Conservation (phyloP, 2,888 invertebrate genomes). For the Cataglyphis albicans region DNA sequence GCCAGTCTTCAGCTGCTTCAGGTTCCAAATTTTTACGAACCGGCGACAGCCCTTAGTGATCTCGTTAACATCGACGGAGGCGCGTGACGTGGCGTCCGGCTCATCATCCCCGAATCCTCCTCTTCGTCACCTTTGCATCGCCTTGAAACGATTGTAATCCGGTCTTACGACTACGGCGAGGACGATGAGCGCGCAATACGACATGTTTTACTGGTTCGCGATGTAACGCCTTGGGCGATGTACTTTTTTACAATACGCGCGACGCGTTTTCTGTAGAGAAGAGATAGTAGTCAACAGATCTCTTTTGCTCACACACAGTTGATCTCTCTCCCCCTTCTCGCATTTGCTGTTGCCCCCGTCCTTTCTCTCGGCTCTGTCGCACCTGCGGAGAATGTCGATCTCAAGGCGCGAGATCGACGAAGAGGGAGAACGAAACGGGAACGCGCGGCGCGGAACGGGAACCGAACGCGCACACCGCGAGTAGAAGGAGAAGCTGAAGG, state of each 20-base stretch:
- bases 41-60: constrained; percentile 21
- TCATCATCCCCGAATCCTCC: constrained; percentile 34
- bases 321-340: constrained; percentile 59
- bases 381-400: constrained; percentile 38
- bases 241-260: constrained; percentile 80
- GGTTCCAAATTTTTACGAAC: constrained; percentile 10
- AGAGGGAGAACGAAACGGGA: constrained; percentile 75
- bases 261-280: constrained; percentile 66
- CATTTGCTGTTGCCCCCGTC: constrained; percentile 47
- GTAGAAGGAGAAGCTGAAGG: constrained; percentile 77
- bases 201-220: constrained; percentile 85
- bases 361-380: constrained; percentile 65
- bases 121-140: constrained; percentile 23
- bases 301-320: constrained; percentile 70
- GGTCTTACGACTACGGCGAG: constrained; percentile 56
- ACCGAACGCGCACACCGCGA: constrained; percentile 71
- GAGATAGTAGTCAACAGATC: constrained; percentile 76
- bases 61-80: constrained; percentile 39
- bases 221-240: constrained; percentile 84
- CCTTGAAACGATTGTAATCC: constrained; percentile 39
- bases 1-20: not conserved
- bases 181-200: constrained; percentile 77
- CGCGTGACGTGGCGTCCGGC: constrained; percentile 17
- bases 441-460: constrained; percentile 75
- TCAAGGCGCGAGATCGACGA: constrained; percentile 49